Conservation (phyloP, 2,113 vertebrate species). For the Nematolebias whitei region DNA sequence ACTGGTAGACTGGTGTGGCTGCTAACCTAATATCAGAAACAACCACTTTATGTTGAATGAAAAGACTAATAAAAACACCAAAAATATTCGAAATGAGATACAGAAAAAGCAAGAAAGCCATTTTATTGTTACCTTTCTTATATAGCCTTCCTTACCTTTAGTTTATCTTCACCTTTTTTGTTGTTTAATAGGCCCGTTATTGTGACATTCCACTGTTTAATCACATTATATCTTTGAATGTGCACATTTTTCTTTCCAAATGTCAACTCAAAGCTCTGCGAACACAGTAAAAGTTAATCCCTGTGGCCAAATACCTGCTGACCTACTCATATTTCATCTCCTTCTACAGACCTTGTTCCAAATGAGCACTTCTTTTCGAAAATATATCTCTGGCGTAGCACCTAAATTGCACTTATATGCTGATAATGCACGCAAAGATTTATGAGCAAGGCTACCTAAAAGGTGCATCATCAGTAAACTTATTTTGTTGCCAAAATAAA, state of each 20-base stretch:
- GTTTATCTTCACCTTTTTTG: not conserved
- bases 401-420: slow-evolving; percentile 37
- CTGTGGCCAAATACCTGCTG: slow-evolving; percentile 31
- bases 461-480: slow-evolving; percentile 13
- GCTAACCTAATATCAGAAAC: not conserved
- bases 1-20: not conserved
- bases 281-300: slow-evolving; percentile 41
- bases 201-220: slow-evolving; percentile 23
- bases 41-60: not conserved
- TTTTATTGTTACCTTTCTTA: not conserved
- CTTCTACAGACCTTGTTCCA: slow-evolving; percentile 22
- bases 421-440: slow-evolving; percentile 37
- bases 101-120: not conserved
- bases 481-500: not conserved
- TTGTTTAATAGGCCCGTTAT: not conserved
- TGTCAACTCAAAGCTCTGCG: slow-evolving; percentile 19
- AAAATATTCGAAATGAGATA: not conserved
- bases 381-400: slow-evolving; percentile 12
- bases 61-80: not conserved
- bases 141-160: not conserved
- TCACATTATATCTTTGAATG: slow-evolving; percentile 13
- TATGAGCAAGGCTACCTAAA: slow-evolving; percentile 17
- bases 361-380: slow-evolving; percentile 20
- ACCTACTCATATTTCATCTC: slow-evolving; percentile 40
- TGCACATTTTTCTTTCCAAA: slow-evolving; percentile 10